These are phyloP conservation scores for Lapara coniferarum DNA, from an alignment of 2,888 invertebrate species.

Conservation along the genomic window DNA sequence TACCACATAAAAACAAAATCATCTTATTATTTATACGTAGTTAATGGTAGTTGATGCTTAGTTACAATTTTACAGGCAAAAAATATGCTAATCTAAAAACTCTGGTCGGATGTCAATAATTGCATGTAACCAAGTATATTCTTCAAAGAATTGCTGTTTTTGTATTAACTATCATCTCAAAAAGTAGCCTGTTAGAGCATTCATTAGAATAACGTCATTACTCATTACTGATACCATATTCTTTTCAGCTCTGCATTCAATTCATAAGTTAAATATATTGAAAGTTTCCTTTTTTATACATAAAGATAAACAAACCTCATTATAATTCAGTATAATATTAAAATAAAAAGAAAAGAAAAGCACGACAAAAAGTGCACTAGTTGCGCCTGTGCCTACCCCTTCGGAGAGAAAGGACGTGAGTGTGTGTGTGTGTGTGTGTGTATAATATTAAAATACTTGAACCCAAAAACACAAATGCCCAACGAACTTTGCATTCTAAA, in stretches of 20 bases:
- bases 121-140: not conserved
- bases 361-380: no score
- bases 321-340: not conserved
- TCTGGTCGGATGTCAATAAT: conserved; percentile 23
- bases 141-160: conserved; percentile 1
- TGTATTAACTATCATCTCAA: not conserved
- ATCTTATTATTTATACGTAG: conserved; percentile 49
- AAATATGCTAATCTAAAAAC: conserved; percentile 34
- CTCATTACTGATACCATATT: no score
- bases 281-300: no score
- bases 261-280: not conserved
- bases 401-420: no score
- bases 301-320: not conserved
- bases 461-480: not conserved
- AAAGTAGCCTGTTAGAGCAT: not conserved
- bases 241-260: not conserved
- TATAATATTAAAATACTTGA: not conserved
- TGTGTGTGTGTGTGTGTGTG: no score
- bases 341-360: no score
- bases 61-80: conserved; percentile 23
- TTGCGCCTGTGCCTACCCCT: no score
- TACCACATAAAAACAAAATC: conserved; percentile 54
- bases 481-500: not conserved
- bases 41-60: conserved; percentile 58
- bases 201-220: no score